Base-by-base conservation (phyloP, 2,888 invertebrate genomes). In the Galerucella pusilla region DNA sequence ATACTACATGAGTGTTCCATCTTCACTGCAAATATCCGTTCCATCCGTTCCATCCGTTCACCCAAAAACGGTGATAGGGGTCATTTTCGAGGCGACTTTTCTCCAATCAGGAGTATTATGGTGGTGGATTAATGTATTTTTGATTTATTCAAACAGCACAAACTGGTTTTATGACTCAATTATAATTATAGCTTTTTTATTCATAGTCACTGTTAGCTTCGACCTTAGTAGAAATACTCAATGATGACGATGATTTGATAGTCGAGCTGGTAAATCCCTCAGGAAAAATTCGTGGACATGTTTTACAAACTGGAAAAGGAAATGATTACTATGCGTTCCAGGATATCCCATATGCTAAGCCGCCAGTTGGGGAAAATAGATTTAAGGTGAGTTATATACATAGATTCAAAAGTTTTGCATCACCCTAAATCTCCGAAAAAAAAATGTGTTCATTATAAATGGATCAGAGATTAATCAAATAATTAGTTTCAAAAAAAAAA, bases 261-360 rank as follows among this genome's bases (percentile, higher is more conserved):
- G 68, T 68, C 11, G 11, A 35, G 14, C 10, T 68, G 10, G 9
- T 11, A 6, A 16, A 57, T 9, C 68, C 68, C 9, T 7, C 7
- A 12, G 42, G 68, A 9, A 68, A 57, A 42, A 68, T 68, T 42
- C 42, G 68, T 7, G 68, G 68, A 59, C 68, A 68, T 16, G 6
- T 6, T 1, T 59, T 68, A 20, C 10, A 2, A 42, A 68, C 20
- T 42, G 16, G 14, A 6, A 57, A 42, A 10, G 59, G 59, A 42
- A 11, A 42, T 12, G 42, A 35, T 9, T 57, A 35, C 20, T 68
- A 59, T 59, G 57, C 68, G 7, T 68, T 68, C 45, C 68, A 68
- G 59, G 59, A 68, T 35, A 68, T 68, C 4, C 68, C 68, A 6
- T 68, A 59, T 10, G 68, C 54, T 1, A 5, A 57, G 5, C 57